Evolutionary conservation across 2,888 invertebrate species (phyloP).

Genomic region (Drosophila nr. perissopoda): DNA sequence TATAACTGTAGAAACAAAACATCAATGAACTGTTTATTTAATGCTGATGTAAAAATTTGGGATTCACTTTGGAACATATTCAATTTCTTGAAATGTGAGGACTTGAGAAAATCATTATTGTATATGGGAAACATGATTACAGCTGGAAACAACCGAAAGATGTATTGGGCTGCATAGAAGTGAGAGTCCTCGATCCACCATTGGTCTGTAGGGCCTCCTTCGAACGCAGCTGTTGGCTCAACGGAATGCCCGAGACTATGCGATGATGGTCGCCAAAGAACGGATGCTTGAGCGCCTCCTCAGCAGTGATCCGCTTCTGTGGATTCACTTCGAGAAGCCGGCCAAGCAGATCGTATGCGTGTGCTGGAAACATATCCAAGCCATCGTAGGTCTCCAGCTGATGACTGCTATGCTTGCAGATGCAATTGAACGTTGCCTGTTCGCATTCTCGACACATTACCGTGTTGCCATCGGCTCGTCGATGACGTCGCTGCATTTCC

Average conservation of each 20-base stretch:
- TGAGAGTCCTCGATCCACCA: conserved; percentile 38
- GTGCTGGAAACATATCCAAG: conserved; percentile 87
- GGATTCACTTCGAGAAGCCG: conserved; percentile 92
- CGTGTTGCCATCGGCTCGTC: conserved; percentile 71
- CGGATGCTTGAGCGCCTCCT: conserved; percentile 90
- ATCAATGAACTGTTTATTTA: conserved; percentile 34
- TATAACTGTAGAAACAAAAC: conserved; percentile 16
- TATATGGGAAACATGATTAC: background rate
- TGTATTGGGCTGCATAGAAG: conserved; percentile 44
- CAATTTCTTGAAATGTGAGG: conserved; percentile 35
- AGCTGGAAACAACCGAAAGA: conserved; percentile 17
- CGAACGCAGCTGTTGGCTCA: conserved; percentile 23
- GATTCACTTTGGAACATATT: conserved; percentile 32
- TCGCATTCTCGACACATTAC: conserved; percentile 84
- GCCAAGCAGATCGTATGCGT: conserved; percentile 90
- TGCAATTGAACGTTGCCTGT: conserved; percentile 83
- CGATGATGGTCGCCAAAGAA: conserved; percentile 86
- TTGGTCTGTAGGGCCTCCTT: conserved; percentile 38
- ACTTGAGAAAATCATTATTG: conserved; percentile 1
- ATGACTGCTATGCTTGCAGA: conserved; percentile 82
- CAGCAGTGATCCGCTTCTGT: conserved; percentile 89
- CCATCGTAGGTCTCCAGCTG: conserved; percentile 72
- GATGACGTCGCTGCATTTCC: conserved; percentile 74
- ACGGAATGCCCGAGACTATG: conserved; percentile 37
- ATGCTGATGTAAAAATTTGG: conserved; percentile 31